Evolutionary conservation across 2,797 vertebrate species (phyloP), one percentile per base, ranked within the genome.

Genomic region (Morus bassanus): DNA sequence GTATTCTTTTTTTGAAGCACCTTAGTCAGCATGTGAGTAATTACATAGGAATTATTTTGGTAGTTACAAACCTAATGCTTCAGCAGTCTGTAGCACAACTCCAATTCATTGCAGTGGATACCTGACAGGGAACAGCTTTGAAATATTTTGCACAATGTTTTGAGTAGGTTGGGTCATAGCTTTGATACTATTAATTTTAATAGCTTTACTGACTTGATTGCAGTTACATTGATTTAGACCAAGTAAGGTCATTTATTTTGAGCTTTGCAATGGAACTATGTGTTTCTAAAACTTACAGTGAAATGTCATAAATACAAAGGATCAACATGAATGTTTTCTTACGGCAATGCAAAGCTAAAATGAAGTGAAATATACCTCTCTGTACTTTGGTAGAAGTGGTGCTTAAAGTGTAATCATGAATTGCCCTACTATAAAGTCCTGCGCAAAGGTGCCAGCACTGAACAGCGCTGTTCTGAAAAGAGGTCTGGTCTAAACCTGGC

Each of bases 211-310:
- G 74, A 78, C 78, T 89, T 92, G 88, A 87, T 91, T 92, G 86
- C 70, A 59, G 86, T 85, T 92, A 63, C 57, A 41, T 74, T 93
- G 96, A 93, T 93, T 94, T 93, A 54, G 78, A 57, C 46, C 61
- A 61, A 50, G 78, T 78, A 74, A 85, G 57, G 80, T 63, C 27
- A 76, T 63, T 76, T 81, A 89, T 94, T 93, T 69, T 90, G 69
- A 89, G 75, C 75, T 85, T 87, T 2, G 10, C n/a, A 64, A 45
- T 0, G 0, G 64, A 91, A 54, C 60, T 74, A 2, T 57, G 27
- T 0, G 0, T 80, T 94, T 75, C 53, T 80, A 9, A 83, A 95
- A 72, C 75, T 61, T 78, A 7, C 9, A 70, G 13, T 2, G 5
- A 57, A 87, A 35, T 48, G 19, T 77, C 43, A 37, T 86, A 90